Percentiles rank a stretch among this genome's conserved stretches.
Conservation (phyloP, 2,113 vertebrate genomes). For the Pitta sordida region DNA sequence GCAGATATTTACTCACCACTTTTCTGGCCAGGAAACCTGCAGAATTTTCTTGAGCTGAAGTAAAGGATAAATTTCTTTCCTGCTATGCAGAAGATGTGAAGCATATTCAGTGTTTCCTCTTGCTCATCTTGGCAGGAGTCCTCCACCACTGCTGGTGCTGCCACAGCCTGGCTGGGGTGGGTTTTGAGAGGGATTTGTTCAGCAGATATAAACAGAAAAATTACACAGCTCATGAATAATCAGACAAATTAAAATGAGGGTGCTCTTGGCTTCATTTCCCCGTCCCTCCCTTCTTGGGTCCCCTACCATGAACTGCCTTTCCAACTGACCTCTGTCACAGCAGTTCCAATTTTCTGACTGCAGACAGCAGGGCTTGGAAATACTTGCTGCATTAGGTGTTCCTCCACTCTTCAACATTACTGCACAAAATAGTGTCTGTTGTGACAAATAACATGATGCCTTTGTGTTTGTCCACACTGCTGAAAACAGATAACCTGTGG, state of each 20-base stretch:
- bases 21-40: not conserved
- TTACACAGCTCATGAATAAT: not conserved
- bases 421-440: not conserved
- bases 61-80: not conserved
- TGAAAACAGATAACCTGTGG: not conserved
- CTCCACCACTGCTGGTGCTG: not conserved
- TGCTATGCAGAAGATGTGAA: not conserved
- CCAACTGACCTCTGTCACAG: accelerated
- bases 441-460: not conserved
- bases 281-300: not conserved
- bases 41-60: not conserved
- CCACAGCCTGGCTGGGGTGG: accelerated
- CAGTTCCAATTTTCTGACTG: not conserved
- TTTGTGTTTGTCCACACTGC: not conserved
- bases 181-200: not conserved
- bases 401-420: not conserved
- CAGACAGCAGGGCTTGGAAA: not conserved
- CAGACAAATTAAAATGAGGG: not conserved
- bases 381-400: not conserved
- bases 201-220: not conserved
- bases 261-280: not conserved
- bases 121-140: accelerated
- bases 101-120: accelerated
- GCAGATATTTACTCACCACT: not conserved
- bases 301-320: not conserved